phyloP scores from a whole-genome alignment of 2,113 vertebrate genomes.

The Sardina pilchardus region DNA sequence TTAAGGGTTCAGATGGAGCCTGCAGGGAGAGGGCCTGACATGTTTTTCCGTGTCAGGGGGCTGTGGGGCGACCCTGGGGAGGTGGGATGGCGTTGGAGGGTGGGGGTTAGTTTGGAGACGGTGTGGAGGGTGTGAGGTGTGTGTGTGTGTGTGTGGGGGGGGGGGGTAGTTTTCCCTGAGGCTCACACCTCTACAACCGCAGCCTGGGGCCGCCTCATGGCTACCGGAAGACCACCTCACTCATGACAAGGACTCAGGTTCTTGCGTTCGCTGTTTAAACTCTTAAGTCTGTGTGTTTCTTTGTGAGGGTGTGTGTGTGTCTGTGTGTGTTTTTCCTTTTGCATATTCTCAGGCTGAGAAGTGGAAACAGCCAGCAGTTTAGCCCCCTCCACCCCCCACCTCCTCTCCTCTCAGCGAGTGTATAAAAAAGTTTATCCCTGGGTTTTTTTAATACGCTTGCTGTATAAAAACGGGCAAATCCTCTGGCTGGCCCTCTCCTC shows the following conservation, averaged over 20 bases:
- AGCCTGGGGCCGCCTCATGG: conserved; percentile 32
- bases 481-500: neutral
- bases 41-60: conserved; percentile 45
- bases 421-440: conserved; percentile 13
- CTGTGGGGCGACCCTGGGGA: conserved; percentile 12
- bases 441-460: neutral
- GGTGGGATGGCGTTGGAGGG: neutral
- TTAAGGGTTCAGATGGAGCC: conserved; percentile 42
- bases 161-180: conserved; percentile 24
- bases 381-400: neutral
- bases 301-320: neutral
- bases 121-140: neutral
- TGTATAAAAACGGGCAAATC: neutral
- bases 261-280: conserved; percentile 9
- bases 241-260: conserved; percentile 18
- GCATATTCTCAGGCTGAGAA: neutral
- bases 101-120: neutral
- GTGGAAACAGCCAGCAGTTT: neutral
- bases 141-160: neutral
- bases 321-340: neutral
- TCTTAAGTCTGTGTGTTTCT: neutral
- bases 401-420: neutral
- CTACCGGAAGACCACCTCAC: conserved; percentile 35
- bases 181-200: conserved; percentile 23
- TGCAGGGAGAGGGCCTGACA: conserved; percentile 37